Base-by-base conservation (phyloP, 2,888 invertebrate genomes). In the Germaria angustata region DNA sequence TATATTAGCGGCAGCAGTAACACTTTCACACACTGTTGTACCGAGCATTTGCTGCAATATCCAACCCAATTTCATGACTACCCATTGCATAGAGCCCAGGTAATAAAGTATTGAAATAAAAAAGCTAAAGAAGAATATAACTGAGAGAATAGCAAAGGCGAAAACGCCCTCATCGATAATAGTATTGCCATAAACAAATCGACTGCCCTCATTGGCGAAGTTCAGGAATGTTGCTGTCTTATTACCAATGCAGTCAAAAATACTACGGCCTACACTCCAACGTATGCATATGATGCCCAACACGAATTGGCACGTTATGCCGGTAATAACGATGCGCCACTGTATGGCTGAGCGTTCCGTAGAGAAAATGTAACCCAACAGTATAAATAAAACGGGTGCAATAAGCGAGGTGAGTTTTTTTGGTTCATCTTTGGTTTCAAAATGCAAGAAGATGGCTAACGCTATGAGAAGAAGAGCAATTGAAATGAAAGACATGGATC, bases 121-220 rank as follows among this genome's bases (percentile, higher is more conserved):
- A 92, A 98, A 97, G 88, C 97, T 96, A 91, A 99, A 96, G 93
- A 98, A 99, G 92, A 96, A 97, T 69, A 99, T 96, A 17, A 98
- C 96, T 0, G 98, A 95, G 46, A 99, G 92, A 89, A 97, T 97
- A 89, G 95, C 93, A 90, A 99, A 98, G 0, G 97, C 98, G 89
- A 99, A 98, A 15, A 95, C 94, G 77, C 92, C 91, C 0, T 90
- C 88, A 15, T 90, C 87, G 8, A 96, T 93, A 0, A 96, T 91
- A 0, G 92, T 87, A 0, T 94, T 92, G 0, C 97, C 97, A 87
- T 96, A 99, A 0, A 98, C 96, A 88, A 99, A 98, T 0, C 92
- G 92, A 0, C 97, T 95, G 0, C 98, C 99, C 0, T 93, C 93
- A 76, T 95, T 93, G 0, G 97, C 95, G 88, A 95, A 98, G 5